Base-by-base conservation (phyloP, 2,797 vertebrate species). In the Thalassophryne amazonica region DNA sequence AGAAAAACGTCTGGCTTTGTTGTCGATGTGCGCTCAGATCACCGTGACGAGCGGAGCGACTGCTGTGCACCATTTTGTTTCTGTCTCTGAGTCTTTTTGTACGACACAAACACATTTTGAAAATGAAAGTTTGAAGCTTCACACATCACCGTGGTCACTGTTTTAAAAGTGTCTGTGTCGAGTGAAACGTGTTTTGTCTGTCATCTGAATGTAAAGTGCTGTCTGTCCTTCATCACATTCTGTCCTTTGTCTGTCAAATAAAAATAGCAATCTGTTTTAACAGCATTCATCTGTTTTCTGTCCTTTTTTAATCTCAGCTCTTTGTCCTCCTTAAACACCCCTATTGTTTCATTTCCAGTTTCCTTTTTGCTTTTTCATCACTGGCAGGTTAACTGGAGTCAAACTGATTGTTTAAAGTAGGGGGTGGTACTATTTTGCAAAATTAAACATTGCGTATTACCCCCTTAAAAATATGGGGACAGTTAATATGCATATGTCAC, bases 21-120 rank as follows among this genome's bases (percentile, higher is more conserved):
- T 67, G 39, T 79, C 47, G 69, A 74, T 21, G 68, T 63, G 52
- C 36, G 23, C 67, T 77, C 69, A 75, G 71, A 79, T 70, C 66
- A 10, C 43, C 6, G 57, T 7, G 49, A 48, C 58, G 41, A 57
- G 56, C 51, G 45, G 42, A 43, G 57, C 63, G 64, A 65, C 70
- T 77, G 69, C 56, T 53, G 49, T 24, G 47, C 48, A 49, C 45
- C 66, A 65, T 61, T 78, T 71, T 53, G 45, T 40, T 63, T 64
- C 30, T 16, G 25, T 64, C 55, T 79, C 48, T 55, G 57, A 79
- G 76, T 35, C 62, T 48, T 55, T 59, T 33, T 28, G 32, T 31
- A 39, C 20, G 58, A 70, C 51, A 30, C 33, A 20, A 35, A 63
- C 47, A 61, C 72, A 61, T 78, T 78, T 76, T 69, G 23, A 69